Evolutionary conservation across 2,888 invertebrate species (phyloP).

Genomic region (Lypha dubia): DNA sequence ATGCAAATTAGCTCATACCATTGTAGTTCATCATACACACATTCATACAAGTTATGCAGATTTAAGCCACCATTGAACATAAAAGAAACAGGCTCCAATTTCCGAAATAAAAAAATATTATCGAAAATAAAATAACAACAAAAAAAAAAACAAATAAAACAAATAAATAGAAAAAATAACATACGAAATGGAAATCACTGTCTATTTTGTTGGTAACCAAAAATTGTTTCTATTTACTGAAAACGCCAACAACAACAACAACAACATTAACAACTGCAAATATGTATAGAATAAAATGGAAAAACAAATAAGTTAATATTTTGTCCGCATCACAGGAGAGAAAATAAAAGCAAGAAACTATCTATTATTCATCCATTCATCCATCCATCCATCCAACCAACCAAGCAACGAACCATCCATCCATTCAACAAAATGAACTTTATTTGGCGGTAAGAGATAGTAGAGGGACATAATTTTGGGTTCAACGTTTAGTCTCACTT

Average conservation of each 20-base stretch:
- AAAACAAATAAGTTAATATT: slow-evolving; percentile 75
- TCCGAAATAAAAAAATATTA: slow-evolving; percentile 55
- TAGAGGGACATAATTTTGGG: slow-evolving; percentile 26
- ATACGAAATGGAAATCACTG: slow-evolving; percentile 65
- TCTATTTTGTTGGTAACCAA: slow-evolving; percentile 67
- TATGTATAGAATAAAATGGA: slow-evolving; percentile 46
- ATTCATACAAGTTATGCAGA: slow-evolving; percentile 55
- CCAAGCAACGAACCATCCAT: slow-evolving; percentile 34
- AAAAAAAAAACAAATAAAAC: slow-evolving; percentile 7
- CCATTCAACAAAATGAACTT: slow-evolving; percentile 48
- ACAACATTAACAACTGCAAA: slow-evolving; percentile 56
- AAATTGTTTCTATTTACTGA: slow-evolving; percentile 59
- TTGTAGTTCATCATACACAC: background rate
- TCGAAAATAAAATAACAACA: background rate
- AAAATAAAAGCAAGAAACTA: slow-evolving; percentile 74
- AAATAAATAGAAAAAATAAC: no score
- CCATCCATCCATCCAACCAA: slow-evolving; percentile 54
- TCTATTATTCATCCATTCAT: slow-evolving; percentile 70
- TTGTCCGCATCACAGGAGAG: slow-evolving; percentile 71
- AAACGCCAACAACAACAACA: slow-evolving; percentile 55
- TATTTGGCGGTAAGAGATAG: background rate
- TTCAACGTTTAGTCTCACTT: slow-evolving; percentile 62
- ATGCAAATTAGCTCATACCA: slow-evolving; percentile 59
- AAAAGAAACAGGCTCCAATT: slow-evolving; percentile 68
- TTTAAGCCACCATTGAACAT: slow-evolving; percentile 67